These are phyloP conservation scores for Sesia apiformis DNA, from an alignment of 2,888 invertebrate species.

Conservation along the genomic window DNA sequence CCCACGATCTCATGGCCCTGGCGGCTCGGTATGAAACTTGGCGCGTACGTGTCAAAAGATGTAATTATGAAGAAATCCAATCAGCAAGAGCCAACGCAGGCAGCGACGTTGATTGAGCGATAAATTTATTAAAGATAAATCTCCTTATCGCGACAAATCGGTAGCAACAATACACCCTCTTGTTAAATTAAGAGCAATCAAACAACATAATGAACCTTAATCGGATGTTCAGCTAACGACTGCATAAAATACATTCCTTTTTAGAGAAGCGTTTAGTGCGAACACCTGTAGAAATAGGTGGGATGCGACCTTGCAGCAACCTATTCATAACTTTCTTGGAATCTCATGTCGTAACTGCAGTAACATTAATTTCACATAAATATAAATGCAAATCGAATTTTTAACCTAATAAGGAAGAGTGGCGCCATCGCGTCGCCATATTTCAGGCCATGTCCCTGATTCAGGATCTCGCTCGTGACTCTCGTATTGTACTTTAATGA, in stretches of 20 bases:
- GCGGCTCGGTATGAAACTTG: conserved; percentile 67
- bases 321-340: too few relatives aligned
- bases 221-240: too few relatives aligned
- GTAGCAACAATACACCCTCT: conserved; percentile 34
- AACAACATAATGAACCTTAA: too few relatives aligned
- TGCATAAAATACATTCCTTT: too few relatives aligned
- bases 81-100: conserved; percentile 57
- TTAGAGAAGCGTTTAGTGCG: too few relatives aligned
- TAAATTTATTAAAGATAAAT: conserved; percentile 69
- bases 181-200: too few relatives aligned
- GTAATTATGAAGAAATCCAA: conserved; percentile 75
- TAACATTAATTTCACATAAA: too few relatives aligned
- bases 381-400: not conserved
- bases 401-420: conserved; percentile 6
- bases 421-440: conserved; percentile 49
- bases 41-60: conserved; percentile 72
- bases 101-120: conserved; percentile 62
- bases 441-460: conserved; percentile 53
- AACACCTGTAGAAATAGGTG: too few relatives aligned
- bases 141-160: conserved; percentile 62
- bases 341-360: too few relatives aligned
- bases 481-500: not conserved
- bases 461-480: conserved; percentile 47
- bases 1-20: conserved; percentile 67
- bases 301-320: too few relatives aligned